Percentiles rank a stretch among this genome's conserved stretches.
phyloP scores from a whole-genome alignment of 2,888 invertebrate genomes.

The Alitta virens region DNA sequence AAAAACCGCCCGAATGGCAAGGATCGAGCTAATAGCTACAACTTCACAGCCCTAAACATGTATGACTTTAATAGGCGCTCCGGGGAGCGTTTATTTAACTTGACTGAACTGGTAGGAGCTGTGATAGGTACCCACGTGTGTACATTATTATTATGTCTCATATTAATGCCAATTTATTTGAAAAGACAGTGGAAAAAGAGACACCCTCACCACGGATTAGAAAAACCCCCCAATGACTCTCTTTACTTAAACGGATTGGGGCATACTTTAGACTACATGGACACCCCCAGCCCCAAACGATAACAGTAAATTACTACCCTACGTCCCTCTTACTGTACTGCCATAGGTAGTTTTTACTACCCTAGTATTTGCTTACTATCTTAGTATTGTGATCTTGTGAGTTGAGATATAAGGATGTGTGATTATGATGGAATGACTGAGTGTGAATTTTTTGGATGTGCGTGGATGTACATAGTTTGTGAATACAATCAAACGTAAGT shows the following conservation, averaged over 20 bases:
- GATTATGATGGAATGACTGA: too few relatives aligned
- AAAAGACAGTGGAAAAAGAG: constrained; percentile 19
- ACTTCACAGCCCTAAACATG: constrained; percentile 16
- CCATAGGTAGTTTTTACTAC: too few relatives aligned
- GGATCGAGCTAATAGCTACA: constrained; percentile 6
- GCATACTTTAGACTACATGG: constrained; percentile 13
- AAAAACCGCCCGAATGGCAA: background rate
- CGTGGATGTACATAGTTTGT: too few relatives aligned
- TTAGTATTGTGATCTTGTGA: too few relatives aligned
- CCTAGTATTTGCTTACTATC: too few relatives aligned
- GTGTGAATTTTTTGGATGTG: too few relatives aligned
- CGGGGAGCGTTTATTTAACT: constrained; percentile 35
- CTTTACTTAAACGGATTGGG: constrained; percentile 9
- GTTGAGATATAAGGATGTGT: too few relatives aligned
- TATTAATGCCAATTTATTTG: constrained; percentile 32
- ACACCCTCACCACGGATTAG: constrained; percentile 15
- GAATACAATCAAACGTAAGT: too few relatives aligned
- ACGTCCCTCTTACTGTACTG: too few relatives aligned
- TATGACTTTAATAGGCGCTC: constrained; percentile 4
- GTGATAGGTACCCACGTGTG: constrained; percentile 52
- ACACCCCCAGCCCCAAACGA: constrained; percentile 13
- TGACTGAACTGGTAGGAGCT: constrained; percentile 52
- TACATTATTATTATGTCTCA: constrained; percentile 47
- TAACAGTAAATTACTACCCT: background rate
- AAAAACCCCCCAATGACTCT: constrained; percentile 14